Evolutionary conservation across 2,888 invertebrate species (phyloP).

Genomic region (Melangyna quadrimaculata): DNA sequence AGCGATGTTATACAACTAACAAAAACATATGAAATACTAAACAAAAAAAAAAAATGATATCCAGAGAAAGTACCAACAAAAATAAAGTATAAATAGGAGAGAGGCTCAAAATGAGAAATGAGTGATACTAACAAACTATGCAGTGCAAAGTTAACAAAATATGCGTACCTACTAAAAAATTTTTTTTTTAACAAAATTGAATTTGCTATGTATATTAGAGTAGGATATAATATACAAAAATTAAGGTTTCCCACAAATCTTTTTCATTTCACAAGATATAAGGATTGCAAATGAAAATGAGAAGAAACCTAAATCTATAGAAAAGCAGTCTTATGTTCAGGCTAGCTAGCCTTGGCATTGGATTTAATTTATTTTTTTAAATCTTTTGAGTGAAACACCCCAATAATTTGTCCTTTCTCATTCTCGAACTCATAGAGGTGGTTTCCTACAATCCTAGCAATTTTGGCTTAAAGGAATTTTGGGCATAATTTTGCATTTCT

Average conservation of each 20-base stretch:
- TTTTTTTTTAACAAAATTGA: too few relatives aligned
- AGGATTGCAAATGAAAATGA: background rate
- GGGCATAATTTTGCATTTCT: background rate
- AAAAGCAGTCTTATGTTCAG: background rate
- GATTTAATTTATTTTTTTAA: background rate
- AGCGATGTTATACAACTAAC: too few relatives aligned
- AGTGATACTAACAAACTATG: too few relatives aligned
- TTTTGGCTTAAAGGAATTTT: background rate
- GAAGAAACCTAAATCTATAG: background rate
- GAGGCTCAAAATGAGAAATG: too few relatives aligned
- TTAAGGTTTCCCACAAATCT: background rate
- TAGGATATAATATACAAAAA: too few relatives aligned
- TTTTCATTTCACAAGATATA: background rate
- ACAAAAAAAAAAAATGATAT: too few relatives aligned
- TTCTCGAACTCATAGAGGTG: background rate
- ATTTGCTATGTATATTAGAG: too few relatives aligned
- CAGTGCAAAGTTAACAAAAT: too few relatives aligned
- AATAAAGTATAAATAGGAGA: too few relatives aligned
- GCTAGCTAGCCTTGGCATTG: background rate
- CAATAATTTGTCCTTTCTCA: background rate
- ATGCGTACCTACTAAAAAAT: too few relatives aligned
- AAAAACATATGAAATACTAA: too few relatives aligned
- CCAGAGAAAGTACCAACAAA: too few relatives aligned
- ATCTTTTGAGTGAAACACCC: background rate
- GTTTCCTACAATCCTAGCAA: background rate